These are phyloP conservation scores for Diarsia rubi DNA, from an alignment of 2,888 invertebrate species.

Conservation along the genomic window DNA sequence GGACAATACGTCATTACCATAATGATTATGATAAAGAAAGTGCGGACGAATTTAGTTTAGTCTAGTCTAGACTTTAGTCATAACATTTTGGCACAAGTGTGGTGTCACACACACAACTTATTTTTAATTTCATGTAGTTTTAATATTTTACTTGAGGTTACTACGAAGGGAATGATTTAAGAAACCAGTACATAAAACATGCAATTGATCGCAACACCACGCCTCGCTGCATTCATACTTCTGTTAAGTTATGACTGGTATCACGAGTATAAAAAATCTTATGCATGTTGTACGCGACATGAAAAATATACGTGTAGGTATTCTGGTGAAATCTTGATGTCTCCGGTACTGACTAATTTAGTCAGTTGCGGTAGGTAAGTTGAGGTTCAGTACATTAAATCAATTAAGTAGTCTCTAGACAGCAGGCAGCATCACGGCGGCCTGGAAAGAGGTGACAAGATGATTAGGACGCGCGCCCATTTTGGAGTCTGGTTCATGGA, in stretches of 20 bases:
- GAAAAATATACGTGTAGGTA: slow-evolving; percentile 57
- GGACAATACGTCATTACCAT: slow-evolving; percentile 32
- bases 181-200: slow-evolving; percentile 48
- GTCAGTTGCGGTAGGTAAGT: slow-evolving; percentile 31
- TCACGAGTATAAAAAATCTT: slow-evolving; percentile 58
- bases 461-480: background rate
- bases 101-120: background rate
- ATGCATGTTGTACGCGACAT: slow-evolving; percentile 35
- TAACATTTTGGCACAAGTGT: background rate
- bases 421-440: background rate
- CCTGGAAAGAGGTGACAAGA: background rate
- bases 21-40: slow-evolving; percentile 30
- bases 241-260: slow-evolving; percentile 60
- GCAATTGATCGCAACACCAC: slow-evolving; percentile 57
- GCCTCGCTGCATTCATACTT: slow-evolving; percentile 53
- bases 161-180: slow-evolving; percentile 44
- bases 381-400: slow-evolving; percentile 16
- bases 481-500: background rate
- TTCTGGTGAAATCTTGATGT: slow-evolving; percentile 59
- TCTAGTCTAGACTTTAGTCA: background rate
- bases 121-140: slow-evolving; percentile 20
- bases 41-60: background rate
- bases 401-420: slow-evolving; percentile 12
- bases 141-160: slow-evolving; percentile 18
- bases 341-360: slow-evolving; percentile 50